phyloP scores from a whole-genome alignment of 2,888 invertebrate genomes.

The Hypena proboscidalis region DNA sequence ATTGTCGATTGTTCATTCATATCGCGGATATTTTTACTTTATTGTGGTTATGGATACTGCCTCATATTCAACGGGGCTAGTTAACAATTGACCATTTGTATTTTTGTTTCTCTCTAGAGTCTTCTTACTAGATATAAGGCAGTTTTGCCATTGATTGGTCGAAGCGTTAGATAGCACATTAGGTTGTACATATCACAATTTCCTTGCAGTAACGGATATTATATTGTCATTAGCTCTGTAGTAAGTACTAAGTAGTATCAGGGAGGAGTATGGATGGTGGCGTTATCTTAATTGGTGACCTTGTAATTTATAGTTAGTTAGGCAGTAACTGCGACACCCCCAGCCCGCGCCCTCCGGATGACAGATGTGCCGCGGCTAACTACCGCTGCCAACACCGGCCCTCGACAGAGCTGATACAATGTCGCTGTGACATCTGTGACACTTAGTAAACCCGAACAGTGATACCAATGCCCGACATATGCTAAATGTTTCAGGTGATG shows the following conservation, averaged over 20 bases:
- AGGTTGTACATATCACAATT: too few species aligned
- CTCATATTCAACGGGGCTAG: not conserved
- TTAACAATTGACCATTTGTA: too few species aligned
- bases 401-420: constrained; percentile 37
- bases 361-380: constrained; percentile 31
- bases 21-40: too few species aligned
- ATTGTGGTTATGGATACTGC: not conserved
- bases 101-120: not conserved
- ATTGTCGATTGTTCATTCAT: constrained; percentile 68
- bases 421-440: not conserved
- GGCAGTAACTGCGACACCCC: constrained; percentile 28
- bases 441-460: too few species aligned
- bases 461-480: too few species aligned
- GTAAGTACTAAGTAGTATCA: too few species aligned
- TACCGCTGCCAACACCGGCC: not conserved
- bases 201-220: too few species aligned
- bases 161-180: too few species aligned
- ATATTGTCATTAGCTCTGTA: too few species aligned
- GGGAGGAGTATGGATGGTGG: constrained; percentile 5
- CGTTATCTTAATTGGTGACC: constrained; percentile 68
- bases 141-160: too few species aligned
- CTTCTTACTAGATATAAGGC: too few species aligned
- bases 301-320: constrained; percentile 63
- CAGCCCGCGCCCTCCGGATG: constrained; percentile 9
- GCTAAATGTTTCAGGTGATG: too few species aligned